Percentiles rank a stretch among this genome's conserved stretches.
These are phyloP conservation scores for Hydrolagus affinis DNA, from an alignment of 2,113 vertebrate genomes.

Conservation along the genomic window DNA sequence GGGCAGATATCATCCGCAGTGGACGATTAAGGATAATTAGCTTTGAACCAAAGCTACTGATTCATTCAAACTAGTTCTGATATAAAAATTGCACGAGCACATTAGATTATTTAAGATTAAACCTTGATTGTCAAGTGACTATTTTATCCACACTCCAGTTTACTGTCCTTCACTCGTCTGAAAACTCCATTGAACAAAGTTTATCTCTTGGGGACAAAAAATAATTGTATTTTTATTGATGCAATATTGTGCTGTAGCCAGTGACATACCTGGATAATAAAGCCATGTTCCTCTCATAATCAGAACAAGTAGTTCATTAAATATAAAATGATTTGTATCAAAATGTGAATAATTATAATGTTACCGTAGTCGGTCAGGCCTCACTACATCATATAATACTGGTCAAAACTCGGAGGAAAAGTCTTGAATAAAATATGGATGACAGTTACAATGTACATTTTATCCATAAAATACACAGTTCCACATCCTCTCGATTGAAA, in stretches of 20 bases:
- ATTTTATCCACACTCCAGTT: constrained; percentile 18
- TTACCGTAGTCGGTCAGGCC: background rate
- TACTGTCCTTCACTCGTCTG: background rate
- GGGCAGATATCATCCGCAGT: background rate
- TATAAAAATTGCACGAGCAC: background rate
- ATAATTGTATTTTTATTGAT: background rate
- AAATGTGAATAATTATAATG: constrained; percentile 24
- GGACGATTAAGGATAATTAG: background rate
- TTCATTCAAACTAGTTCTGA: background rate
- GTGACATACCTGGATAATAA: background rate
- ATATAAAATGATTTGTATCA: constrained; percentile 9
- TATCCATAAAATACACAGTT: background rate
- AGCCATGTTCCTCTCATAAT: background rate
- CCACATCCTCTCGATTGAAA: no score
- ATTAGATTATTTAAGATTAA: background rate
- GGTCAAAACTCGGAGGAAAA: background rate
- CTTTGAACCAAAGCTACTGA: background rate
- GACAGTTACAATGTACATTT: background rate
- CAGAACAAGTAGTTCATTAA: constrained; percentile 22
- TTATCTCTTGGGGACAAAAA: constrained; percentile 4
- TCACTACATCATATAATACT: background rate
- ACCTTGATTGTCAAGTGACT: background rate
- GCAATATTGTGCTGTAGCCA: background rate
- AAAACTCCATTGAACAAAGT: constrained; percentile 23
- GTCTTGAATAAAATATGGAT: constrained; percentile 8